Conservation (phyloP, 1,140 invertebrate species). For the Lepidurus couesii region DNA sequence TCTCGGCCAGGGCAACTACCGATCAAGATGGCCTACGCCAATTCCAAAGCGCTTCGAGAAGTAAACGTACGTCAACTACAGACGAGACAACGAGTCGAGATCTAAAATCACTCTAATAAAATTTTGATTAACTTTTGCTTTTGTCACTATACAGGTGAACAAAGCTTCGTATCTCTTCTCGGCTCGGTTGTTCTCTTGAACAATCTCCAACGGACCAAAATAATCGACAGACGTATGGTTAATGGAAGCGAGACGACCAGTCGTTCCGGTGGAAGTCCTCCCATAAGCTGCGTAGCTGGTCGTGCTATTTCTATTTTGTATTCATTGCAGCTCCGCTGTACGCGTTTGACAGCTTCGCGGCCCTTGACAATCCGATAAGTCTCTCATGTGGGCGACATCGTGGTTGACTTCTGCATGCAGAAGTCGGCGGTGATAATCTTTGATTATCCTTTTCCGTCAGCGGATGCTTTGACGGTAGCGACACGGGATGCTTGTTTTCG, state of each 20-base stretch:
- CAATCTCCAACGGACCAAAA: constrained; percentile 40
- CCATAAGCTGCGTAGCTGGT: constrained; percentile 30
- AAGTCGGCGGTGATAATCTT: background rate
- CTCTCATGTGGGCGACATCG: background rate
- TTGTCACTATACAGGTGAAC: constrained; percentile 31
- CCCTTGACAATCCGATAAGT: constrained; percentile 28
- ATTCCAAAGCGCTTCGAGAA: no score
- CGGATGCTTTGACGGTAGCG: constrained; percentile 23
- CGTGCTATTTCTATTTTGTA: constrained; percentile 11
- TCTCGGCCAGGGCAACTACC: no score
- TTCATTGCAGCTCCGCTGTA: background rate
- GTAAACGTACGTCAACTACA: no score
- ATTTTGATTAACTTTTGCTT: background rate
- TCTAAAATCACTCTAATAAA: no score
- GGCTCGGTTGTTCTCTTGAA: background rate
- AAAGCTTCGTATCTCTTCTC: constrained; percentile 33
- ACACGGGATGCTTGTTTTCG: background rate
- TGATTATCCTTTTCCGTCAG: background rate
- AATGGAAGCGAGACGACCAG: constrained; percentile 37
- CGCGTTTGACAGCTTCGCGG: constrained; percentile 22
- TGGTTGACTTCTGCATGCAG: constrained; percentile 9
- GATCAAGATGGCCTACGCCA: no score
- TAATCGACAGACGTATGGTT: constrained; percentile 39
- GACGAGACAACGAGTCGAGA: no score
- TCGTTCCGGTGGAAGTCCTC: constrained; percentile 27